Evolutionary conservation across 2,113 vertebrate genomes (phyloP).

Genomic region (Heptranchias perlo): DNA sequence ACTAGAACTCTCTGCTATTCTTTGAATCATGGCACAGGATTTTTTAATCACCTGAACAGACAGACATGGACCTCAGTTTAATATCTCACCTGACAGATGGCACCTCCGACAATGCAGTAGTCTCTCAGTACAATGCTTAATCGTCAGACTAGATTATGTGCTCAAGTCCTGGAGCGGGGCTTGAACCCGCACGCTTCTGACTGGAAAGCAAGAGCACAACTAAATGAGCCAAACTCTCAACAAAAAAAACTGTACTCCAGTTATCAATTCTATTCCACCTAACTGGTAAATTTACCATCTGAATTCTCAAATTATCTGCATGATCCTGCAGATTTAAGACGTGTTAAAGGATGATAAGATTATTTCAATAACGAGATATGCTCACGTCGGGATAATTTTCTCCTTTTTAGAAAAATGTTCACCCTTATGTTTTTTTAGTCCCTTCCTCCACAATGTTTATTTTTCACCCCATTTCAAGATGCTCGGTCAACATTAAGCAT

Average conservation of each 20-base stretch:
- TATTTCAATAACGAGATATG: not conserved
- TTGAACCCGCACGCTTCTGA: not conserved
- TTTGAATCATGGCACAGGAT: not conserved
- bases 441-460: too few relatives aligned
- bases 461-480: too few relatives aligned
- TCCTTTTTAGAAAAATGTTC: not conserved
- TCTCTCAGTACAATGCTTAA: not conserved
- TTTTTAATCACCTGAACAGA: not conserved
- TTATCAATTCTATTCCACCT: not conserved
- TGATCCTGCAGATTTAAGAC: not conserved
- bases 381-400: not conserved
- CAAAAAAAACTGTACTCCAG: not conserved
- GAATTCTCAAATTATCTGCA: not conserved
- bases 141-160: not conserved
- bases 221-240: not conserved
- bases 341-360: not conserved
- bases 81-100: not conserved
- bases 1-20: not conserved
- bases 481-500: not conserved
- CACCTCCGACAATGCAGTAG: not conserved
- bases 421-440: too few relatives aligned
- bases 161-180: not conserved
- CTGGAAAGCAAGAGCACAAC: not conserved
- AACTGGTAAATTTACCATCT: not conserved
- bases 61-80: not conserved